Evolutionary conservation across 1,140 invertebrate species (phyloP), one percentile per base, ranked within the genome.

Genomic region (Panonychus citri): DNA sequence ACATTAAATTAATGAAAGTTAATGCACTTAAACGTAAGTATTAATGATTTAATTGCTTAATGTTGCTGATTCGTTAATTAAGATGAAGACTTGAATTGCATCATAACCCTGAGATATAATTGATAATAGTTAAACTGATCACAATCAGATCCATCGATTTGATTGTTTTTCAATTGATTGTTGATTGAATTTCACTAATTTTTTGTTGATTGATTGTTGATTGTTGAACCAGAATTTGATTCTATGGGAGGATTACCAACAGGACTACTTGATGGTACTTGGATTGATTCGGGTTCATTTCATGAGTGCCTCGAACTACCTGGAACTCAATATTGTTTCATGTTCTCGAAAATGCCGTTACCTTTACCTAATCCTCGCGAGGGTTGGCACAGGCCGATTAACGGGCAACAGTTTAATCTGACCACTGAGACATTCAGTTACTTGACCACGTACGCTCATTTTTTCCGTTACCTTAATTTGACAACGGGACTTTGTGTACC

Each of bases 261-360:
- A 7, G 61, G 61, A 4, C 55, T 57, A n/a, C 52, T 63, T 3
- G 61, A 62, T 25, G 62, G 62, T 3, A 63, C 60, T 7, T 26
- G 60, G 0, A 56, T 57, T 1, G 54, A 57, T 19, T 24, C 62
- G 49, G 62, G 62, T 1, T 57, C 59, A 17, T 63, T 61, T 49
- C 61, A 63, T 21, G 61, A 63, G 43, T 63, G 62, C 28, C 39
- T 63, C 13, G n/a, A n/a, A 3, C 10, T 46, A 24, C n/a, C n/a
- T n/a, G n/a, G n/a, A n/a, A 46, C n/a, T 19, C n/a, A 46, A 46
- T 46, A 46, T 46, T 46, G 43, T 19, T 24, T 46, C n/a, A 24
- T 46, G 43, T 46, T 46, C n/a, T 21, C 43, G 15, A 46, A 46
- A 46, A 24, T 46, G n/a, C 43, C 43, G 8, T 2, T 21, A 19